Conservation (phyloP, 2,888 invertebrate genomes). For the Drosophila tanythrix region DNA sequence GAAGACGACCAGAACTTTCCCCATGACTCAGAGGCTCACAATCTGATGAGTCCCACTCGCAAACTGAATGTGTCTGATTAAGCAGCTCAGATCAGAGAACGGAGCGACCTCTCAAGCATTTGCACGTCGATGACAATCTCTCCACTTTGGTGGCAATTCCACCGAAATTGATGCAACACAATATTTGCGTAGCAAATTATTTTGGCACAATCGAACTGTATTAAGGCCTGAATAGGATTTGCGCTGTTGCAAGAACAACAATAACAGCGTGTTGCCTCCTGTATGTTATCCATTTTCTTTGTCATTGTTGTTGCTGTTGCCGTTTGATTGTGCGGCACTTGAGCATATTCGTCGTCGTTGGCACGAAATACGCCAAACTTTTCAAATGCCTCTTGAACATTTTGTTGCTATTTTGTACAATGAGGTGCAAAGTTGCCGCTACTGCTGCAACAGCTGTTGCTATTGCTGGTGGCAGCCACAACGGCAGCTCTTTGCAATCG, state of each 20-base stretch:
- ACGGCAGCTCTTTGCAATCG: constrained; percentile 62
- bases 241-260: constrained; percentile 23
- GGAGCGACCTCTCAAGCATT: background rate
- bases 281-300: constrained; percentile 17
- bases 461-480: constrained; percentile 20
- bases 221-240: constrained; percentile 48
- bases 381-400: constrained; percentile 72
- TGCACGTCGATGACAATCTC: constrained; percentile 32
- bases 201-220: constrained; percentile 15
- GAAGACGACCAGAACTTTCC: constrained; percentile 21
- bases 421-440: constrained; percentile 36
- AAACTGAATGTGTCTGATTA: constrained; percentile 29
- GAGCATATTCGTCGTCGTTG: constrained; percentile 55
- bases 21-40: constrained; percentile 27
- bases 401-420: constrained; percentile 48
- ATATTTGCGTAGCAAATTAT: constrained; percentile 67
- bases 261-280: constrained; percentile 37
- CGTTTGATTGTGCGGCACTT: constrained; percentile 41
- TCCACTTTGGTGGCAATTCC: constrained; percentile 35
- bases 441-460: background rate
- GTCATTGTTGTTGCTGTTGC: constrained; percentile 20
- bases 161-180: constrained; percentile 54
- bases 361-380: constrained; percentile 68
- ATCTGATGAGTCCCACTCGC: background rate
- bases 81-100: constrained; percentile 4